These are phyloP conservation scores for Neofelis nebulosa DNA, from an alignment of 2,113 vertebrate species.

Conservation along the genomic window DNA sequence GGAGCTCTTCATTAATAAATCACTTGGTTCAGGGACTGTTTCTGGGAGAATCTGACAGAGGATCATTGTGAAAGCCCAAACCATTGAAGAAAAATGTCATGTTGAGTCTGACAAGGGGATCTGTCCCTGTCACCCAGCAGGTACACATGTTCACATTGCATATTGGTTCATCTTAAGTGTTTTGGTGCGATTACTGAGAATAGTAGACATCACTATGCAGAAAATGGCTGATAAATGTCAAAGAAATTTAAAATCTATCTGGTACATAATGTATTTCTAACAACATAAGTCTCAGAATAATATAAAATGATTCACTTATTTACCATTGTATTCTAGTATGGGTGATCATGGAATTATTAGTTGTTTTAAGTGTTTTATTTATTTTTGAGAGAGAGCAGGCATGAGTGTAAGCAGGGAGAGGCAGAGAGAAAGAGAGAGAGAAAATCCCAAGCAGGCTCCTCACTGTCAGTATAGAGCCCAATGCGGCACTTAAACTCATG, in stretches of 20 bases:
- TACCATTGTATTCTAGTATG: slow-evolving; percentile 61
- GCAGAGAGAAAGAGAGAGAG: too few species aligned
- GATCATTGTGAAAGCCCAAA: neutral
- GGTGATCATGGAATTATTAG: slow-evolving; percentile 55
- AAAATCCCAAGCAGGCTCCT: too few species aligned
- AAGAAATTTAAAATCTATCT: slow-evolving; percentile 68
- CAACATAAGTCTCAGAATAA: slow-evolving; percentile 52
- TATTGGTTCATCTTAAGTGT: neutral
- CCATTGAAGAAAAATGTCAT: neutral
- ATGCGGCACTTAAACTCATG: too few species aligned
- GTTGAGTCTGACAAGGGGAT: neutral
- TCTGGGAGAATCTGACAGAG: neutral
- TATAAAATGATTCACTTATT: slow-evolving; percentile 54
- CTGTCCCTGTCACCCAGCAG: neutral
- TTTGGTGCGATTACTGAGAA: slow-evolving; percentile 51
- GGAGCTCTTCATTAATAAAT: neutral
- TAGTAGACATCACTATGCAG: neutral
- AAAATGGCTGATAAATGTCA: slow-evolving; percentile 36
- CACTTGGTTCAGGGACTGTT: neutral
- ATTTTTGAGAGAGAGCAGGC: too few species aligned
- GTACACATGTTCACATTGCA: neutral
- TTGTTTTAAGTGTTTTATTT: too few species aligned
- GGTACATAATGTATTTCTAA: slow-evolving; percentile 67
- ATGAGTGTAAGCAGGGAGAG: too few species aligned
- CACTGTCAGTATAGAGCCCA: too few species aligned